These are phyloP conservation scores for Ceramica pisi DNA, from an alignment of 2,888 invertebrate genomes.

Conservation along the genomic window DNA sequence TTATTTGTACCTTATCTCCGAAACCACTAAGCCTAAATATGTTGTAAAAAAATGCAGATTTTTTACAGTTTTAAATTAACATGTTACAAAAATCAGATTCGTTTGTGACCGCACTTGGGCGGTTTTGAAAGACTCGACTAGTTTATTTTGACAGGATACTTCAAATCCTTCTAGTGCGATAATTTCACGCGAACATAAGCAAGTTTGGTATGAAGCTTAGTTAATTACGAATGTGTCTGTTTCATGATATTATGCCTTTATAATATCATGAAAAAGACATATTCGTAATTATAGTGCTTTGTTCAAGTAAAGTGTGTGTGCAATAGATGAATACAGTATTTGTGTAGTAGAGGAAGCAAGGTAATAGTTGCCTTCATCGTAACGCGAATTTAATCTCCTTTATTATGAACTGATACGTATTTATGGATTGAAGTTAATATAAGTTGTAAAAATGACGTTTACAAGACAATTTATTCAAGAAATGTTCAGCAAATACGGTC, in stretches of 20 bases:
- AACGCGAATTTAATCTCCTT: not conserved
- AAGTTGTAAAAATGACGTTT: not conserved
- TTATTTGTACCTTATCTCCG: no score
- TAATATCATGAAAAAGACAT: no score
- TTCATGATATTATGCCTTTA: slow-evolving; percentile 11
- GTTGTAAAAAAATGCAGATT: no score
- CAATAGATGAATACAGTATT: not conserved
- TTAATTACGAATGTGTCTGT: slow-evolving; percentile 29
- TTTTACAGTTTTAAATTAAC: no score
- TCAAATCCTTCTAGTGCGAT: not conserved
- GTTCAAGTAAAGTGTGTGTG: slow-evolving; percentile 10
- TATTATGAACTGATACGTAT: not conserved
- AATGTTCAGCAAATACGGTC: not conserved
- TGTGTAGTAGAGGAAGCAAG: no score
- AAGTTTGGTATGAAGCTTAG: not conserved
- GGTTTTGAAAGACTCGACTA: no score
- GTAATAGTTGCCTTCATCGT: not conserved
- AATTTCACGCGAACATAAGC: not conserved
- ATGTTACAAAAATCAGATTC: no score
- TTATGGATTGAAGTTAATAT: not conserved
- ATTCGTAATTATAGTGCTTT: no score
- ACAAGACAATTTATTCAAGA: not conserved
- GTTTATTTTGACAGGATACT: no score
- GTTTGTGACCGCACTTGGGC: no score
- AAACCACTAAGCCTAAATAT: no score